Percentiles rank a stretch among this genome's conserved stretches.
phyloP scores from a whole-genome alignment of 2,888 invertebrate genomes.

The Fragum fragum region DNA sequence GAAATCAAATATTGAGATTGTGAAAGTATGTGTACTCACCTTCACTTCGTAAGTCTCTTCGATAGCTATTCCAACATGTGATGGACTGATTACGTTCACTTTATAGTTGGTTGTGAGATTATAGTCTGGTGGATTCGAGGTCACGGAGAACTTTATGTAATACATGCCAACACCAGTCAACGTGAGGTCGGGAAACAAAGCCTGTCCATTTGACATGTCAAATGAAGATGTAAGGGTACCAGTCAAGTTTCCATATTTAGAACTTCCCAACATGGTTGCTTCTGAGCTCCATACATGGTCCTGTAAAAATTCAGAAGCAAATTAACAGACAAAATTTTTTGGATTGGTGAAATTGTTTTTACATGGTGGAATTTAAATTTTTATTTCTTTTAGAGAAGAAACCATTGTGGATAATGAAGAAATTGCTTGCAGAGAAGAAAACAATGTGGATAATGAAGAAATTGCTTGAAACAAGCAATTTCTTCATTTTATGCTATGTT shows the following conservation, averaged over 20 bases:
- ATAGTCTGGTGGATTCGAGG: slow-evolving; percentile 65
- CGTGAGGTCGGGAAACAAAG: slow-evolving; percentile 66
- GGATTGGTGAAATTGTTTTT: too few relatives aligned
- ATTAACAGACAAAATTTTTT: too few relatives aligned
- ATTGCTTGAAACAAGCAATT: too few relatives aligned
- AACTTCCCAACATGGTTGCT: slow-evolving; percentile 42
- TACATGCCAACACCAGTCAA: slow-evolving; percentile 69
- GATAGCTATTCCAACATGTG: slow-evolving; percentile 55
- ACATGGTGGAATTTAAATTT: too few relatives aligned
- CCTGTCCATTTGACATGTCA: slow-evolving; percentile 63
- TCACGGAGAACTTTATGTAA: slow-evolving; percentile 57
- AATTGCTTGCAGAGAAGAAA: too few relatives aligned
- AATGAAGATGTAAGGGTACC: slow-evolving; percentile 58
- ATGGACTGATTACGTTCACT: slow-evolving; percentile 50
- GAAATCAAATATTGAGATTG: too few relatives aligned
- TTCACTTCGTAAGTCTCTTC: slow-evolving; percentile 63
- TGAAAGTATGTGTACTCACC: too few relatives aligned
- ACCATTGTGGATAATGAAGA: too few relatives aligned
- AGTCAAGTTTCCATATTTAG: slow-evolving; percentile 61
- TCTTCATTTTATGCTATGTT: too few relatives aligned
- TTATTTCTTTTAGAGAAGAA: too few relatives aligned
- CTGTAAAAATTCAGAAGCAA: too few relatives aligned
- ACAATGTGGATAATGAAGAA: too few relatives aligned
- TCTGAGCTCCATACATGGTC: slow-evolving; percentile 70
- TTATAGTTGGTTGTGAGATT: slow-evolving; percentile 43